Evolutionary conservation across 2,888 invertebrate species (phyloP).

Genomic region (Molorchus minor): DNA sequence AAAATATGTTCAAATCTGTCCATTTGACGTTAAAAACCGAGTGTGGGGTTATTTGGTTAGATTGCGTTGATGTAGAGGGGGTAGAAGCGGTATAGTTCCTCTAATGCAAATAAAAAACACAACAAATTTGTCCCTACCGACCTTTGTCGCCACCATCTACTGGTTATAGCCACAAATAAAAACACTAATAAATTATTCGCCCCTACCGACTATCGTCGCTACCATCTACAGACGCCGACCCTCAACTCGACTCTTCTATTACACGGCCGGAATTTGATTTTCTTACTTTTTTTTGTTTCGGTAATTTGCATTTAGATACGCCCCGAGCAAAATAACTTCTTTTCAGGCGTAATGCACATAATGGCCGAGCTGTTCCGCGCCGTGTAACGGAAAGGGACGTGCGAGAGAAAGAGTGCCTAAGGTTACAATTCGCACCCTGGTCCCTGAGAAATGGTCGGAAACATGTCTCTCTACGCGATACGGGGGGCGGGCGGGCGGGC

Average conservation of each 20-base stretch:
- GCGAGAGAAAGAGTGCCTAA: conserved; percentile 1
- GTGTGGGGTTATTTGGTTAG: no score
- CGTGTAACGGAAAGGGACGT: conserved; percentile 10
- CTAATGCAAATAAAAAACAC: no score
- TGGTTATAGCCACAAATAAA: no score
- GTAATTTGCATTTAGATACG: conserved; percentile 50
- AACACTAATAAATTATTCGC: no score
- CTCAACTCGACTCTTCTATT: conserved; percentile 40
- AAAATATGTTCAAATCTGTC: no score
- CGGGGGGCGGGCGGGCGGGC: neutral
- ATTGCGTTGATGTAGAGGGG: no score
- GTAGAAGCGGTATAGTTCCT: no score
- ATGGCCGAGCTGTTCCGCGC: conserved; percentile 20
- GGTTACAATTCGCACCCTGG: conserved; percentile 7
- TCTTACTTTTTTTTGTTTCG: conserved; percentile 38
- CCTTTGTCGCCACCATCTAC: no score
- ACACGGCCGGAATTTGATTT: conserved; percentile 46
- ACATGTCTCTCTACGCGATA: neutral
- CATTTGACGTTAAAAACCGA: no score
- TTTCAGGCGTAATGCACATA: conserved; percentile 39
- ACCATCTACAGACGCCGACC: neutral
- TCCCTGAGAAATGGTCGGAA: conserved; percentile 4
- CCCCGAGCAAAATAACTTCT: conserved; percentile 40
- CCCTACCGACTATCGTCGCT: neutral
- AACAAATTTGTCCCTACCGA: no score